phyloP scores from a whole-genome alignment of 2,113 vertebrate genomes.

The Lepus europaeus region DNA sequence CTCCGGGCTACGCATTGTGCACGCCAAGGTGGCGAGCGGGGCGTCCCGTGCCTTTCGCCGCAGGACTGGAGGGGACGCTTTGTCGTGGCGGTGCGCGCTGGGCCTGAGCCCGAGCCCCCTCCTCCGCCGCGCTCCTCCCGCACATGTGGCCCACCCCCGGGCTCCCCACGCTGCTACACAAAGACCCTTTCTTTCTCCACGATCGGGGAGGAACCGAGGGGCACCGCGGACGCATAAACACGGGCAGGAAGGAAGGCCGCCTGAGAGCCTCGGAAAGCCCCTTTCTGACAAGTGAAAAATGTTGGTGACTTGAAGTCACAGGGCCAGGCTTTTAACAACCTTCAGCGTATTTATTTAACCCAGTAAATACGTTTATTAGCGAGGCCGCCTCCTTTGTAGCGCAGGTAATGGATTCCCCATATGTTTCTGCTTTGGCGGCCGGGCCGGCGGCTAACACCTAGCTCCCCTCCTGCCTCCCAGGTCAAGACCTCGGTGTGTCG shows the following conservation, averaged over 20 bases:
- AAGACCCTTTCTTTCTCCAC: constrained; percentile 71
- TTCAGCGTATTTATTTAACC: constrained; percentile 90
- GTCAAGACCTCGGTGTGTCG: constrained; percentile 87
- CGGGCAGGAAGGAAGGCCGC: constrained; percentile 74
- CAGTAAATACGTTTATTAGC: constrained; percentile 92
- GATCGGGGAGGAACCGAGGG: constrained; percentile 37
- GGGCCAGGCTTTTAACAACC: constrained; percentile 87
- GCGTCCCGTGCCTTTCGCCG: background rate
- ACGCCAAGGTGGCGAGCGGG: background rate
- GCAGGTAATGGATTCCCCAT: constrained; percentile 91
- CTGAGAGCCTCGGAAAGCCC: constrained; percentile 86
- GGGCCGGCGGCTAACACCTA: constrained; percentile 87
- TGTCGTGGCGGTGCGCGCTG: background rate
- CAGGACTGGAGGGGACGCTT: no score
- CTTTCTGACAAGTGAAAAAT: constrained; percentile 90
- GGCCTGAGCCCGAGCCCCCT: no score
- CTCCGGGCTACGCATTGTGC: no score
- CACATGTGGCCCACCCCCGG: constrained; percentile 38
- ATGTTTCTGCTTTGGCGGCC: constrained; percentile 89
- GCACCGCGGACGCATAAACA: constrained; percentile 72
- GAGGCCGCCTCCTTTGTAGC: constrained; percentile 90
- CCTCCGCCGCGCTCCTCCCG: no score
- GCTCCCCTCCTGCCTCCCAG: constrained; percentile 87
- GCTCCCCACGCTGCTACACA: constrained; percentile 56
- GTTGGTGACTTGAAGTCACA: constrained; percentile 86